Percentiles rank a stretch among this genome's conserved stretches.
Evolutionary conservation across 2,888 invertebrate genomes (phyloP).

Genomic region (Sericinus montela): DNA sequence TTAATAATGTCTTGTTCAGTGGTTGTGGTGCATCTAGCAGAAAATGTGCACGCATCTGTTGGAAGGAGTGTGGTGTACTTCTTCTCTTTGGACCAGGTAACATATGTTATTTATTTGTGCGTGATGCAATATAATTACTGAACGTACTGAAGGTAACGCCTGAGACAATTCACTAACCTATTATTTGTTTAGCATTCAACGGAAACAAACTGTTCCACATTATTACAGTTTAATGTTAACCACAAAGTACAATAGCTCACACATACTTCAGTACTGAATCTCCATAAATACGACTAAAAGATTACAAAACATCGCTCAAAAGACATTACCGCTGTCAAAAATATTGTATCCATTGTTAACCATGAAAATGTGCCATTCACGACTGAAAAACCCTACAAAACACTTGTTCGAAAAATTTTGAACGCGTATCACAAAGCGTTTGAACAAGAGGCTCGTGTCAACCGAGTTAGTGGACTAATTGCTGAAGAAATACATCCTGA

Average conservation of each 20-base stretch:
- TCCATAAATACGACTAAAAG: slow-evolving; percentile 12
- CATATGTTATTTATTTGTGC: no score
- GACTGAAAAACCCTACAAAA: slow-evolving; percentile 47
- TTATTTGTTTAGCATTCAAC: no score
- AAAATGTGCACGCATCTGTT: no score
- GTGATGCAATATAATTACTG: no score
- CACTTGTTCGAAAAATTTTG: slow-evolving; percentile 34
- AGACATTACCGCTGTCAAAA: slow-evolving; percentile 29
- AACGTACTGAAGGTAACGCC: no score
- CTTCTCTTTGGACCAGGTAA: no score
- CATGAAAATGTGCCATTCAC: slow-evolving; percentile 38
- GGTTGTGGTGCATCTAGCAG: no score
- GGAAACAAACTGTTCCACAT: no score
- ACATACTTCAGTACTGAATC: neutral
- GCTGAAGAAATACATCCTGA: slow-evolving; percentile 37
- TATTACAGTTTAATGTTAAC: no score
- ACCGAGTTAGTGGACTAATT: slow-evolving; percentile 54
- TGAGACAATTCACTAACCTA: no score
- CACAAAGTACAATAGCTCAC: neutral
- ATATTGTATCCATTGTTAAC: slow-evolving; percentile 40
- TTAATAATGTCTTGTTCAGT: no score
- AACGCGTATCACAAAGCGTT: slow-evolving; percentile 42
- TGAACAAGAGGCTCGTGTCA: slow-evolving; percentile 50
- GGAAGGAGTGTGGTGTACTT: no score
- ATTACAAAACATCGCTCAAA: slow-evolving; percentile 34